Percentiles rank a stretch among this genome's conserved stretches.
These are phyloP conservation scores for Brenthis daphne DNA, from an alignment of 2,888 invertebrate genomes.

Conservation along the genomic window DNA sequence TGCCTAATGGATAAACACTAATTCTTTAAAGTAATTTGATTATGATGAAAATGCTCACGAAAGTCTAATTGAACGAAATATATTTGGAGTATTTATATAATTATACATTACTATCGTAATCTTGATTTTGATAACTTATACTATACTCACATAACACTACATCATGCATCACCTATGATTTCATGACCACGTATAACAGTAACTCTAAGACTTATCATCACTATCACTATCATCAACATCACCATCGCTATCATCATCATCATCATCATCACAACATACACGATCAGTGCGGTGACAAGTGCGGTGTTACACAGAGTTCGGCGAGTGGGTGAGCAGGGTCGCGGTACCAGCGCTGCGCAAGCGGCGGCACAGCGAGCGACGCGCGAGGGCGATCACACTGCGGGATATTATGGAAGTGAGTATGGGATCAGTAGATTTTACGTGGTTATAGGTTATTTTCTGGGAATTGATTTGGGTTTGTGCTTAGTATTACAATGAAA, in stretches of 20 bases:
- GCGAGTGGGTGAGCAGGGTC: constrained; percentile 75
- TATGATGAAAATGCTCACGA: too few relatives aligned
- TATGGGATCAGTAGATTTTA: constrained; percentile 23
- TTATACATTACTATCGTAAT: too few relatives aligned
- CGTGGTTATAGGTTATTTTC: too few relatives aligned
- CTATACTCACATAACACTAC: not conserved
- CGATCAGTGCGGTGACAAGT: constrained; percentile 43
- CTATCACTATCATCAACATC: constrained; percentile 1
- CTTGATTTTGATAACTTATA: too few relatives aligned
- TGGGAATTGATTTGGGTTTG: too few relatives aligned
- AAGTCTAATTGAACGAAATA: too few relatives aligned
- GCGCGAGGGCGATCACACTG: constrained; percentile 62
- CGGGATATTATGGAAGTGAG: constrained; percentile 70
- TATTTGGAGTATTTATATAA: too few relatives aligned
- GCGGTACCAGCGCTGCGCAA: constrained; percentile 66
- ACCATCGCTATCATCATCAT: constrained; percentile 30
- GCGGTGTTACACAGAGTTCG: constrained; percentile 66
- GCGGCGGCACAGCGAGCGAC: constrained; percentile 61
- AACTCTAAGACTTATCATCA: not conserved
- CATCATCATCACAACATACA: not conserved
- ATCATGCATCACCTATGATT: not conserved
- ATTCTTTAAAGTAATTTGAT: too few relatives aligned
- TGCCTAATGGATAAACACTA: too few relatives aligned
- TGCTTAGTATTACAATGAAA: too few relatives aligned
- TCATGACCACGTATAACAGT: not conserved